Base-by-base conservation (phyloP, 2,797 vertebrate species). In the Sandelia bainsii region DNA sequence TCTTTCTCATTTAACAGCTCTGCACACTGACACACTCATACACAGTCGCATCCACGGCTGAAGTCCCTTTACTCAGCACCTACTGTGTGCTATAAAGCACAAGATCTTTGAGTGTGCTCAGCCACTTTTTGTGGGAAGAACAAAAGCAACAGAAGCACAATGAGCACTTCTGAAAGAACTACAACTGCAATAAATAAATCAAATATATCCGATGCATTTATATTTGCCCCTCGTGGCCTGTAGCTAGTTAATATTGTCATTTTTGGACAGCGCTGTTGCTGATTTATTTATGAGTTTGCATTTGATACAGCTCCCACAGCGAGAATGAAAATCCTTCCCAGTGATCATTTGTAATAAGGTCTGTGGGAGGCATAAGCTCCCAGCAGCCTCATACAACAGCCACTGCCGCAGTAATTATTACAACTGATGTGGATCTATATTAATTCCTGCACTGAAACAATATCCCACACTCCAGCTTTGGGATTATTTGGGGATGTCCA, bases 241-340 rank as follows among this genome's bases (percentile, higher is more conserved):
- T 20, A 72, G 79, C 72, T 61, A 3, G 67, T 82, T 85, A 57
- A 84, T 80, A 61, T 80, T 79, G 82, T 83, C 80, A 58, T 80
- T 84, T 80, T 34, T 66, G 72, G 57, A 66, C 60, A 6, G 57
- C 2, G 12, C 51, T 44, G 53, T 0, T 72, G 76, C 64, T 89
- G 82, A 82, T 84, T 91, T 87, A 88, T 89, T 88, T 82, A 81
- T 80, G 63, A 67, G 83, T 66, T 62, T 69, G 58, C 12, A 46
- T 75, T 77, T 66, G 75, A 75, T 69, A 42, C 3, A 1, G 62
- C 65, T 83, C 81, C 81, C 75, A 17, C 16, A 27, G 62, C 37
- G 45, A 48, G 60, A 51, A 69, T 81, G 69, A 82, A 76, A 82
- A 58, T 73, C 32, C 62, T 51, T 46, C 61, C 53, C 49, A 25